These are phyloP conservation scores for Herminia tarsipennalis DNA, from an alignment of 2,888 invertebrate species.

Conservation along the genomic window DNA sequence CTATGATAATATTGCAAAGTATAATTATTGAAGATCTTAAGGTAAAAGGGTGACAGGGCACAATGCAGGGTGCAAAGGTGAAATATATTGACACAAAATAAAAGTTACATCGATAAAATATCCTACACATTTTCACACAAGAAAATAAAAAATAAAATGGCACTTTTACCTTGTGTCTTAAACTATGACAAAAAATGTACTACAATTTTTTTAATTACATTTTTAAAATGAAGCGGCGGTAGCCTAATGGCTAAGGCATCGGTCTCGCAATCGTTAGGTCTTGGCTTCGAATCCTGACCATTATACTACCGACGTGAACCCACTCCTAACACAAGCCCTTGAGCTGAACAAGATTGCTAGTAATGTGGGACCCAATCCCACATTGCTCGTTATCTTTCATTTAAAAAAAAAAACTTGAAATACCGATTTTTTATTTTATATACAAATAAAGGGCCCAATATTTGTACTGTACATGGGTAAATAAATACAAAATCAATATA, in stretches of 20 bases:
- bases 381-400: too few species aligned
- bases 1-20: slow-evolving; percentile 41
- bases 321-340: too few species aligned
- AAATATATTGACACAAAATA: slow-evolving; percentile 20
- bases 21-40: slow-evolving; percentile 19
- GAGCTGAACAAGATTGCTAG: too few species aligned
- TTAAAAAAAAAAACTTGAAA: not conserved
- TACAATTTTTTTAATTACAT: too few species aligned
- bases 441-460: slow-evolving; percentile 1
- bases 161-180: slow-evolving; percentile 10
- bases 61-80: slow-evolving; percentile 24
- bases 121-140: not conserved
- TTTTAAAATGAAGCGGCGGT: too few species aligned
- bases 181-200: slow-evolving; percentile 12
- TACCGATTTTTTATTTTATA: not conserved
- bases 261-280: too few species aligned
- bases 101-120: slow-evolving; percentile 8
- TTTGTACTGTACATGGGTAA: slow-evolving; percentile 39
- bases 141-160: not conserved
- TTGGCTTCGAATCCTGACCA: too few species aligned
- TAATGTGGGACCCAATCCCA: too few species aligned
- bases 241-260: too few species aligned
- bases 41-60: slow-evolving; percentile 17
- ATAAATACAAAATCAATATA: slow-evolving; percentile 41
- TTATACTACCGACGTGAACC: too few species aligned